Percentiles rank a stretch among this genome's conserved stretches.
phyloP scores from a whole-genome alignment of 1,140 invertebrate species.

The Cydia splendana region DNA sequence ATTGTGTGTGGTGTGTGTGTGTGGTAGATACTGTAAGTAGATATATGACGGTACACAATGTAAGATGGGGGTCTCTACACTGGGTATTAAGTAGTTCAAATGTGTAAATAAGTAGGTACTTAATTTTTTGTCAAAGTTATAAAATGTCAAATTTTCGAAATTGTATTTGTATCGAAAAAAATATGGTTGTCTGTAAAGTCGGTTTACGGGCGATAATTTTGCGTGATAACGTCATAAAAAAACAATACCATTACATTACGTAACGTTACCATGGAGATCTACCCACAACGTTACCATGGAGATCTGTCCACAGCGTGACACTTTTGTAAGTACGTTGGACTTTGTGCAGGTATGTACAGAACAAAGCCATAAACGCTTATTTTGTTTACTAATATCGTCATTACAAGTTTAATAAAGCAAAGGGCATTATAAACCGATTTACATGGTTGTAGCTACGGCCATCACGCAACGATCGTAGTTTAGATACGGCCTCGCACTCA shows the following conservation, averaged over 20 bases:
- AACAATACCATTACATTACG: too few relatives aligned
- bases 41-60: background rate
- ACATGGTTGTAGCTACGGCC: background rate
- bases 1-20: conserved; percentile 4
- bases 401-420: background rate
- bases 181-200: too few relatives aligned
- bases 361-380: background rate
- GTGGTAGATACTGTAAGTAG: background rate
- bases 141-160: too few relatives aligned
- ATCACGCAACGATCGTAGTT: conserved; percentile 18
- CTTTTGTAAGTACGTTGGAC: too few relatives aligned
- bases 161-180: too few relatives aligned
- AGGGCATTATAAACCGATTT: conserved; percentile 29
- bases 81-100: background rate
- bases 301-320: too few relatives aligned
- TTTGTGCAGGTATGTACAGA: background rate
- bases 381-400: background rate
- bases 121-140: too few relatives aligned
- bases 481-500: conserved; percentile 29
- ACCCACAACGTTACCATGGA: too few relatives aligned
- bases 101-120: too few relatives aligned
- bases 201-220: too few relatives aligned
- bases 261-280: too few relatives aligned
- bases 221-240: too few relatives aligned
- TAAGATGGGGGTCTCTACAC: background rate